These are phyloP conservation scores for Lasaia peninsularis DNA, from an alignment of 1,140 invertebrate genomes.

Conservation along the genomic window DNA sequence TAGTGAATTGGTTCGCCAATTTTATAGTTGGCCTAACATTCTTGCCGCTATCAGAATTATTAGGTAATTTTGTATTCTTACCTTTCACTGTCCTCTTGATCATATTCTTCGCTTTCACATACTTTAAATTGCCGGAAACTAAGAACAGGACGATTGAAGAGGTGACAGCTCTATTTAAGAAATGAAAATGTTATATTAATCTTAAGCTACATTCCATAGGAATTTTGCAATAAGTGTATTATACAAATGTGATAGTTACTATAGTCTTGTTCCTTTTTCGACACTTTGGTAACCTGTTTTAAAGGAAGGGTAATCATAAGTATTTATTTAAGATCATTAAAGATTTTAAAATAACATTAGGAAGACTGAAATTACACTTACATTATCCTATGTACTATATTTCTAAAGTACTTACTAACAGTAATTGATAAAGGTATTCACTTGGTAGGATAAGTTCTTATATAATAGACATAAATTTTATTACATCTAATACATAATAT, in stretches of 20 bases:
- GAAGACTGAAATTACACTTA: slow-evolving; percentile 62
- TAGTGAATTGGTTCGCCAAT: slow-evolving; percentile 97
- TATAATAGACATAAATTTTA: background rate
- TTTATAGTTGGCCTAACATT: slow-evolving; percentile 95
- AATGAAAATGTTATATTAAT: slow-evolving; percentile 34
- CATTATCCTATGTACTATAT: slow-evolving; percentile 46
- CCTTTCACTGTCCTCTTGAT: slow-evolving; percentile 95
- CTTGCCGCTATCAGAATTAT: slow-evolving; percentile 86
- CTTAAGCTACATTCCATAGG: slow-evolving; percentile 50
- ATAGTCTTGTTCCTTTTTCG: slow-evolving; percentile 29
- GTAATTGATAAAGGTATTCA: slow-evolving; percentile 2
- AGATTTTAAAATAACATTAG: slow-evolving; percentile 41
- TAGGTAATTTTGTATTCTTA: slow-evolving; percentile 96
- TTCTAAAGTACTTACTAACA: slow-evolving; percentile 39
- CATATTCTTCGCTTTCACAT: slow-evolving; percentile 97
- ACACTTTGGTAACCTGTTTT: background rate
- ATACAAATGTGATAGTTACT: slow-evolving; percentile 53
- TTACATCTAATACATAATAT: no score
- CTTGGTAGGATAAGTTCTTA: background rate
- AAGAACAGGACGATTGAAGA: slow-evolving; percentile 99
- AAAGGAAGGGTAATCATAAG: background rate
- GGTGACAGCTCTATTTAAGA: slow-evolving; percentile 90
- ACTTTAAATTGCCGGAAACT: slow-evolving; percentile 97
- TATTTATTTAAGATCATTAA: slow-evolving; percentile 1
- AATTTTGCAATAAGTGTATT: slow-evolving; percentile 47